phyloP scores from a whole-genome alignment of 2,797 vertebrate species.

The Rhynchonycteris naso region DNA sequence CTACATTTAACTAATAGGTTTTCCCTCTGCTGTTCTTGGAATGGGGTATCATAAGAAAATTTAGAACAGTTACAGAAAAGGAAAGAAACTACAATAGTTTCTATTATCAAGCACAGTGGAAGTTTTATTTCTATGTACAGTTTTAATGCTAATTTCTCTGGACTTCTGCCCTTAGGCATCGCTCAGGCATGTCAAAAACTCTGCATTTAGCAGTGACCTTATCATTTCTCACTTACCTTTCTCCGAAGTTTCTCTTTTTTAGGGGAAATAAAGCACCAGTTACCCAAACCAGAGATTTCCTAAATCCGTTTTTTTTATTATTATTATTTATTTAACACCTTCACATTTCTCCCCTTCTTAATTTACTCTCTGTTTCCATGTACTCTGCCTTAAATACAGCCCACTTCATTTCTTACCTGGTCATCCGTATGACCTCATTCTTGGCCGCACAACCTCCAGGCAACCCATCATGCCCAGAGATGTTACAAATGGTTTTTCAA shows the following conservation, averaged over 20 bases:
- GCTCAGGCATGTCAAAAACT: background rate
- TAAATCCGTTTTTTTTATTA: background rate
- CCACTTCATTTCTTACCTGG: too few species aligned
- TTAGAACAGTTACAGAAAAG: background rate
- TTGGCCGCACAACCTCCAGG: background rate
- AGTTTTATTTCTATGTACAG: background rate
- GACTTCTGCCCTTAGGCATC: background rate
- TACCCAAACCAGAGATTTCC: background rate
- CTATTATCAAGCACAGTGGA: accelerated
- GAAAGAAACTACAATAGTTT: background rate
- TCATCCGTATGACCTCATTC: background rate
- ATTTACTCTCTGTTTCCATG: background rate
- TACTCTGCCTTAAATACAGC: background rate
- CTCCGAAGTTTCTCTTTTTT: background rate
- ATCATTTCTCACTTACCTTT: background rate
- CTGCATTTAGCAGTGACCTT: background rate
- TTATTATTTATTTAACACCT: background rate
- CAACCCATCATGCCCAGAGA: background rate
- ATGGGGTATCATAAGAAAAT: background rate
- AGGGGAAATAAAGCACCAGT: background rate
- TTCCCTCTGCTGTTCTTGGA: background rate
- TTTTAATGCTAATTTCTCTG: background rate
- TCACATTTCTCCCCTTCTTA: background rate
- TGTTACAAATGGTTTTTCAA: background rate
- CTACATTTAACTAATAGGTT: background rate